A percentile compares a stretch with the other conserved stretches of the same genome.
phyloP scores from a whole-genome alignment of 2,113 vertebrate species.

The Sceloporus undulatus region DNA sequence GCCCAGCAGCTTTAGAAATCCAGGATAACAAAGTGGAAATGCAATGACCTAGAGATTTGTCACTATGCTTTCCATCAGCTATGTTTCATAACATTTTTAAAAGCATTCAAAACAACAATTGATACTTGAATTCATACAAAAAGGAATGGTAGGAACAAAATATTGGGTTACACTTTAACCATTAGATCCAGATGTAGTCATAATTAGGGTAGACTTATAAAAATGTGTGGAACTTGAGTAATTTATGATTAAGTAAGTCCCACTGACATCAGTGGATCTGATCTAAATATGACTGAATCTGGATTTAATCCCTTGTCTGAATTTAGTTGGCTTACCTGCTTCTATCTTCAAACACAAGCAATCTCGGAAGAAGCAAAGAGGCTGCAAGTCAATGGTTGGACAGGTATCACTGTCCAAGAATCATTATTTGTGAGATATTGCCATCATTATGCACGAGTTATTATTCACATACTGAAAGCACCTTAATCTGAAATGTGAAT shows the following conservation, averaged over 20 bases:
- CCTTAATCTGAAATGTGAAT: neutral
- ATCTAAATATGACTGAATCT: no score
- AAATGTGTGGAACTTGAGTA: no score
- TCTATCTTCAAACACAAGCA: neutral
- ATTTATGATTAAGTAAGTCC: no score
- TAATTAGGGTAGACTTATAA: no score
- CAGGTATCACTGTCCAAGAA: no score
- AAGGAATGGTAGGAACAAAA: neutral
- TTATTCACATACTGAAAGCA: neutral
- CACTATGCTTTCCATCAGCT: neutral
- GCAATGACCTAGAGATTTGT: neutral
- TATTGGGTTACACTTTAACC: neutral
- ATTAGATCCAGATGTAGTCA: no score
- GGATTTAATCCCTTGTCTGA: neutral
- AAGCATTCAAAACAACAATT: neutral
- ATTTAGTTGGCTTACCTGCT: neutral
- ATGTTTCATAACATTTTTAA: neutral
- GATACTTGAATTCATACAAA: neutral
- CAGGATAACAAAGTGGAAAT: neutral
- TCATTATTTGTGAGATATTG: neutral
- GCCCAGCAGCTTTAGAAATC: neutral
- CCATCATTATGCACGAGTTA: neutral
- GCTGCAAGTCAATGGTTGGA: neutral
- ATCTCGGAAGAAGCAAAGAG: neutral
- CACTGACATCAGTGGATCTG: no score